Percentiles rank a stretch among this genome's conserved stretches.
Conservation (phyloP, 2,797 vertebrate species). For the Urocyon cinereoargenteus region DNA sequence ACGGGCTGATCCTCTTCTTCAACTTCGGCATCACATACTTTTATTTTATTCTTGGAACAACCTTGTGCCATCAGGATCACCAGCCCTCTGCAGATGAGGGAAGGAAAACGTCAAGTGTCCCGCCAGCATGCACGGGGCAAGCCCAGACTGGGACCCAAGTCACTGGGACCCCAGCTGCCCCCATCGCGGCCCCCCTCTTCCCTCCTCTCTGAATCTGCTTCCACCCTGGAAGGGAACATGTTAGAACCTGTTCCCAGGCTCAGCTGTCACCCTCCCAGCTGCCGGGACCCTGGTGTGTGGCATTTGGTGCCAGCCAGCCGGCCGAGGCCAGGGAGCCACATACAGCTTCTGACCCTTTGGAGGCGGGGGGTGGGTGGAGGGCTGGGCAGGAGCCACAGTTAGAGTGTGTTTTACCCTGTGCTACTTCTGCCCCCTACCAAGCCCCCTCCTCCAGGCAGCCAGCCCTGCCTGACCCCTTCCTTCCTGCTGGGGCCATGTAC, state of each 20-base stretch:
- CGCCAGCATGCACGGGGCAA: not conserved
- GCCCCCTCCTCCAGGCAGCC: not conserved
- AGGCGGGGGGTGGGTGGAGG: not conserved
- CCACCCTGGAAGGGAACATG: constrained; percentile 14
- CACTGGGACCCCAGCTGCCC: not conserved
- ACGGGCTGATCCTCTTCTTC: fast-evolving
- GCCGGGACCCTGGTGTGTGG: constrained; percentile 16
- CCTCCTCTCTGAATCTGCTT: not conserved
- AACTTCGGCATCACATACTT: not conserved
- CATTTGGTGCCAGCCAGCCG: not conserved
- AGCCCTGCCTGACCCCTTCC: not conserved
- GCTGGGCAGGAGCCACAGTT: not conserved
- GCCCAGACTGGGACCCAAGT: not conserved
- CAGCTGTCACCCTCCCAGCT: constrained; percentile 74
- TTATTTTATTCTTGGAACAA: not conserved
- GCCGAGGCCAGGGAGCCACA: not conserved
- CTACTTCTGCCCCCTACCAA: no score
- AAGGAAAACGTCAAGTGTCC: fast-evolving
- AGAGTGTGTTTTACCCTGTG: fast-evolving
- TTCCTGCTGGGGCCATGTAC: not conserved
- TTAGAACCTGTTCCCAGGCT: constrained; percentile 48
- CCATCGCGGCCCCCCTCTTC: not conserved
- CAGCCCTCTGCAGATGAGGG: not conserved
- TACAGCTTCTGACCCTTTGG: not conserved
- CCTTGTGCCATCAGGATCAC: fast-evolving